phyloP scores from a whole-genome alignment of 1,140 invertebrate genomes.

The Drosophila sechellia region DNA sequence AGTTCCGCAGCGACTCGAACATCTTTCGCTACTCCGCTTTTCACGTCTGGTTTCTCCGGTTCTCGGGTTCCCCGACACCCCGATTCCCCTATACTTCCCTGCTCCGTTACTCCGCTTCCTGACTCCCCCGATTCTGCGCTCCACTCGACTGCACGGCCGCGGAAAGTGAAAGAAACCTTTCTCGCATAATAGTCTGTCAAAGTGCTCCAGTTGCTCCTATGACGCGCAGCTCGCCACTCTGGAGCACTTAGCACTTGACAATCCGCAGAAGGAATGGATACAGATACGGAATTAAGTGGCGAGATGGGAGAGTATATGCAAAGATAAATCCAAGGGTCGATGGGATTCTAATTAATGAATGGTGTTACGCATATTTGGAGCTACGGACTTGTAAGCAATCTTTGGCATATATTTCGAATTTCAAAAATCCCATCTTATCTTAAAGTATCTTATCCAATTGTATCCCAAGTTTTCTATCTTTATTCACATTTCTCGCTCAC shows the following conservation, averaged over 20 bases:
- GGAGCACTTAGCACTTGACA: constrained; percentile 46
- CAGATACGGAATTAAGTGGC: background rate
- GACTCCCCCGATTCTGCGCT: constrained; percentile 3
- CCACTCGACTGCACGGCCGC: background rate
- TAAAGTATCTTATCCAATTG: background rate
- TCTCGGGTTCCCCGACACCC: constrained; percentile 4
- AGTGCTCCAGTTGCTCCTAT: constrained; percentile 56
- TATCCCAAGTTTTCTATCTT: background rate
- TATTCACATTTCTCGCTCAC: too few species aligned
- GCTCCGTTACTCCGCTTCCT: constrained; percentile 3
- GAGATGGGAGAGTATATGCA: background rate
- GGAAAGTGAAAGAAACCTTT: constrained; percentile 82
- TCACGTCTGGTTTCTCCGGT: constrained; percentile 23
- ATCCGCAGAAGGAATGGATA: constrained; percentile 26
- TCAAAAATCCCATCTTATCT: background rate
- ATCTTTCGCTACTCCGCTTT: constrained; percentile 63
- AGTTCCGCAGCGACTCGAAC: constrained; percentile 80
- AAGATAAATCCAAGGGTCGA: background rate
- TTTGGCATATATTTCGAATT: background rate
- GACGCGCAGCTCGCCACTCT: constrained; percentile 21
- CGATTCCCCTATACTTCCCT: constrained; percentile 8
- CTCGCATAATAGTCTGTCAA: constrained; percentile 82
- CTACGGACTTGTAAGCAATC: background rate
- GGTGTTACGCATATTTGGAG: background rate
- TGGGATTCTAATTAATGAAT: background rate